Base-by-base conservation (phyloP, 30 jellyfish, hydroid and myxozoan species). In the Hydra vulgaris region DNA sequence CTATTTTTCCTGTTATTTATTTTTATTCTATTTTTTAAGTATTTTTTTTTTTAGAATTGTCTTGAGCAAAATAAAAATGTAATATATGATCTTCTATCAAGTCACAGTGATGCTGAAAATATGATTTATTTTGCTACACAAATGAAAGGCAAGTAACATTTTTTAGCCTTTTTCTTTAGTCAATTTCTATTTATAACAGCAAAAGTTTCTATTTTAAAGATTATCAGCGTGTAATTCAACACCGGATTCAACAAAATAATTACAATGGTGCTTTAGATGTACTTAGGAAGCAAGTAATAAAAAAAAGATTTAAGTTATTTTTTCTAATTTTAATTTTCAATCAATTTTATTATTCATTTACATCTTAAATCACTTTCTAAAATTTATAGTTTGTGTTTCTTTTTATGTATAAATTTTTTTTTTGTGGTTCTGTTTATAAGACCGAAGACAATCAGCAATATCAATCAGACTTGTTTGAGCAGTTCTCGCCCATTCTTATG, bases 51-150 rank as follows among this genome's bases (percentile, higher is more conserved):
- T 0, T 74, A 91, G 97, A 78, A 72, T 61, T 82, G 95, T 72
- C 71, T 91, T 72, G 95, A 86, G 81, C 90, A 91, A 74, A 86
- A 91, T 79, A 83, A 80, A 17, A 95, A 83, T 71, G 95, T 91
- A 56, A 80, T 95, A 18, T 91, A 91, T 80, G 97, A 91, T 73
- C 76, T 91, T 76, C 81, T 91, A 70, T 73, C 97, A 72, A 86
- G 97, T 71, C 97, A 91, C 74, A 96, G 94, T 7, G 97, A 91
- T 79, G 86, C 95, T 0, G 97, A 86, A 27, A 91, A 91, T 78
- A 81, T 91, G 95, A 91, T 91, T 18, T 91, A 85, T 77, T 91
- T 91, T 80, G 97, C 97, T 0, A 85, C 86, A 91, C 74, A 85
- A 23, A 83, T 91, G 95, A 94, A 91, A 70, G 97, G 97, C 86